Evolutionary conservation across 2,888 invertebrate genomes (phyloP).

Genomic region (Thecophora atra): DNA sequence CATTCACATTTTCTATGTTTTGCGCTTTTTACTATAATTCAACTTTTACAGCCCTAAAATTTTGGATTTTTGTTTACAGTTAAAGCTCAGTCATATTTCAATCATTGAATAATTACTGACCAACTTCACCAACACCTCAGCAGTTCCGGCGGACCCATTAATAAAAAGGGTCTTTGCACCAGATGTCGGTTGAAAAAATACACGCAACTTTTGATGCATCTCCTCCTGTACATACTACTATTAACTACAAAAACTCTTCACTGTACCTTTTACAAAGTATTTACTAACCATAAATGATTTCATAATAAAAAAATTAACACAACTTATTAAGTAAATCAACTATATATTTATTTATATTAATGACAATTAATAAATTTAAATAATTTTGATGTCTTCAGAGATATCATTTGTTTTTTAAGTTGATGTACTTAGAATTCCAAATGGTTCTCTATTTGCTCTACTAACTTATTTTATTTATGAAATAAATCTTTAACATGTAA

Average conservation of each 20-base stretch:
- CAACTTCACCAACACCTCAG: neutral
- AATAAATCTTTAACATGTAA: no score
- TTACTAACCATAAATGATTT: no score
- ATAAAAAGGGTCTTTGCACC: neutral
- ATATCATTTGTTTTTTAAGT: conserved; percentile 5
- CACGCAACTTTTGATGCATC: neutral
- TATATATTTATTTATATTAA: neutral
- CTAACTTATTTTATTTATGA: neutral
- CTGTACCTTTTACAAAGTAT: neutral
- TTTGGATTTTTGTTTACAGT: conserved; percentile 30
- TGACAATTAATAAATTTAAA: neutral
- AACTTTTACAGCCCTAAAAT: neutral
- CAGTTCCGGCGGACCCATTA: no score
- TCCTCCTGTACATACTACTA: neutral
- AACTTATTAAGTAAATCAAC: no score
- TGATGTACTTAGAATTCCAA: neutral
- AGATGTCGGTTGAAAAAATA: neutral
- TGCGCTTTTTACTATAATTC: neutral
- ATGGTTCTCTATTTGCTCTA: neutral
- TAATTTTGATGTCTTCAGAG: no score
- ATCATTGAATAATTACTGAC: no score
- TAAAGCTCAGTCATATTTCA: neutral
- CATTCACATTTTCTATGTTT: conserved; percentile 5
- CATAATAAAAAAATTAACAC: no score
- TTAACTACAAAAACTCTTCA: neutral